phyloP scores from a whole-genome alignment of 2,797 vertebrate genomes.

The Sciaenops ocellatus region DNA sequence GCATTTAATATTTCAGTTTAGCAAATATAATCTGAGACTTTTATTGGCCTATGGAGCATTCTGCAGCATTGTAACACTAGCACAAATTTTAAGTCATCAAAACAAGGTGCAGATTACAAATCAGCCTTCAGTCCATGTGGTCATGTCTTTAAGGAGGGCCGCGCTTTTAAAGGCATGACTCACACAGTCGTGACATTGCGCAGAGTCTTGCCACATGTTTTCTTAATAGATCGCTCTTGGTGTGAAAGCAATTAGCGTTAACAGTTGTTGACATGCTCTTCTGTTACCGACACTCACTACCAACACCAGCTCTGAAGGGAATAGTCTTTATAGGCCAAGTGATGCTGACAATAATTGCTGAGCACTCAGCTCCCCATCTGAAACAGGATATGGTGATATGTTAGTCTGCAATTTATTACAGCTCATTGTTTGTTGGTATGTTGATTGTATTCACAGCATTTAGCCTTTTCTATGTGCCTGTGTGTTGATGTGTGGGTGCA shows the following conservation, averaged over 20 bases:
- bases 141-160: constrained; percentile 56
- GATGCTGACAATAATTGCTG: constrained; percentile 83
- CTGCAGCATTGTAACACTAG: constrained; percentile 9
- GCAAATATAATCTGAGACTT: neutral
- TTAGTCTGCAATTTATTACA: constrained; percentile 56
- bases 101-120: constrained; percentile 49
- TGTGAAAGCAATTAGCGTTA: constrained; percentile 86
- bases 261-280: constrained; percentile 85
- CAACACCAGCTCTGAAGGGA: constrained; percentile 82
- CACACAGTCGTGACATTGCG: constrained; percentile 62
- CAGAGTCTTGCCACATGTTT: constrained; percentile 78
- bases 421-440: constrained; percentile 65
- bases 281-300: constrained; percentile 75
- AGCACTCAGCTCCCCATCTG: constrained; percentile 71
- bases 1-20: neutral
- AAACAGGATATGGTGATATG: constrained; percentile 72
- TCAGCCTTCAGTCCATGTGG: constrained; percentile 54
- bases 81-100: constrained; percentile 30
- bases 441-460: constrained; percentile 58
- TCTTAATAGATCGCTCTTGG: constrained; percentile 82
- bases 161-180: constrained; percentile 66
- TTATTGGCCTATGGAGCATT: constrained; percentile 9
- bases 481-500: constrained; percentile 56
- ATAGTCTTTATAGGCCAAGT: constrained; percentile 81
- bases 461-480: constrained; percentile 50